These are phyloP conservation scores for Gobius niger DNA, from an alignment of 2,113 vertebrate genomes.

Conservation along the genomic window DNA sequence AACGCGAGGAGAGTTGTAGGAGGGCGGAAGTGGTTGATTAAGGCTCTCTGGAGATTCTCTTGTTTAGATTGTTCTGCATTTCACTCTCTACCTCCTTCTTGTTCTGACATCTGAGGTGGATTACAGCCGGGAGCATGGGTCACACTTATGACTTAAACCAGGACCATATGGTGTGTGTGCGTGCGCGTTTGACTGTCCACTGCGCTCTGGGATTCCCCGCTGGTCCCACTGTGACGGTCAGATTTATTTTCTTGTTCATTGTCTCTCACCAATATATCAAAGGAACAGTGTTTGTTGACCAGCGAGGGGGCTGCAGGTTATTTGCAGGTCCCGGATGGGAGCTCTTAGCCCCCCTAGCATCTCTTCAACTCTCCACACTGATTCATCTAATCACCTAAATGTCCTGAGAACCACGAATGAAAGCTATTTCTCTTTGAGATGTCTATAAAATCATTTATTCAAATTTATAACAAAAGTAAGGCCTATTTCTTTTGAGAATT, in stretches of 20 bases:
- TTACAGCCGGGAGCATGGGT: constrained; percentile 77
- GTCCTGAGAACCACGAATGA: constrained; percentile 26
- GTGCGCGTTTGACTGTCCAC: constrained; percentile 40
- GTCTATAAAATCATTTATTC: not conserved
- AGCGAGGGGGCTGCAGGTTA: constrained; percentile 76
- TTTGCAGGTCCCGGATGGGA: constrained; percentile 64
- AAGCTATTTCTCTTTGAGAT: constrained; percentile 19
- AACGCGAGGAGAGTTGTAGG: constrained; percentile 62
- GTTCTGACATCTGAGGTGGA: constrained; percentile 80
- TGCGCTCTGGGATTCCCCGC: constrained; percentile 73
- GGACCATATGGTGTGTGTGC: constrained; percentile 73
- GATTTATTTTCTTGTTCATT: constrained; percentile 80
- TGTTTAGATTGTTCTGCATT: constrained; percentile 77
- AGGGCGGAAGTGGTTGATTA: constrained; percentile 75
- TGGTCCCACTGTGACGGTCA: constrained; percentile 73
- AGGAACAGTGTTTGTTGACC: constrained; percentile 77
- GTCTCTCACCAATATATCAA: constrained; percentile 80
- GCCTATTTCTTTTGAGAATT: no score
- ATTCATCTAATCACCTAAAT: constrained; percentile 24
- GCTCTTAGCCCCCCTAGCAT: constrained; percentile 27
- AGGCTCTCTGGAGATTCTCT: constrained; percentile 70
- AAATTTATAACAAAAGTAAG: not conserved
- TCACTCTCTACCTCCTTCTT: constrained; percentile 65
- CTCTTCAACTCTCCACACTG: constrained; percentile 1
- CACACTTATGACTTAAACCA: constrained; percentile 80